Evolutionary conservation across 2,797 vertebrate species (phyloP).

Genomic region (Phalloptychus januarius): DNA sequence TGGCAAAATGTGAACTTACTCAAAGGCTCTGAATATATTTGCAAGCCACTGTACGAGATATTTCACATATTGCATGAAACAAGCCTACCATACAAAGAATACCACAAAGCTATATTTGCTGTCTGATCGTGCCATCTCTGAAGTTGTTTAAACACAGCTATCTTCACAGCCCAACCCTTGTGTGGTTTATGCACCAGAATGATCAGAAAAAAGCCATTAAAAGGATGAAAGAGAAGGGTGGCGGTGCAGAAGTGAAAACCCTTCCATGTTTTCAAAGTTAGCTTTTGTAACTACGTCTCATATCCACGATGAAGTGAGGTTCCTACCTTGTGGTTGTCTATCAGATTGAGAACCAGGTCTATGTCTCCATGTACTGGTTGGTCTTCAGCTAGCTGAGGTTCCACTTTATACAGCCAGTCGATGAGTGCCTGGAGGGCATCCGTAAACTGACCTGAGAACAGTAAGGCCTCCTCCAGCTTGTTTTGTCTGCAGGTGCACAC

Average conservation of each 20-base stretch:
- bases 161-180: neutral
- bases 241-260: constrained; percentile 3
- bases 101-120: neutral
- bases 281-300: constrained; percentile 7
- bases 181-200: constrained; percentile 31
- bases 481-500: constrained; percentile 87
- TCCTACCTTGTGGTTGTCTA: constrained; percentile 97
- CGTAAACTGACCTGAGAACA: constrained; percentile 98
- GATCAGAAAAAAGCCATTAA: constrained; percentile 14
- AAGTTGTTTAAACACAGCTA: constrained; percentile 14
- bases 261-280: constrained; percentile 10
- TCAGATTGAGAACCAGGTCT: constrained; percentile 96
- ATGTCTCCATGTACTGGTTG: constrained; percentile 97
- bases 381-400: constrained; percentile 97
- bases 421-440: constrained; percentile 98
- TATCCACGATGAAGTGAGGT: neutral
- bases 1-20: neutral
- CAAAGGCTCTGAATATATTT: neutral
- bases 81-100: constrained; percentile 14
- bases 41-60: neutral
- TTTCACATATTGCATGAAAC: neutral
- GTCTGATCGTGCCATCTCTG: neutral
- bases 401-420: constrained; percentile 97
- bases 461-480: constrained; percentile 95
- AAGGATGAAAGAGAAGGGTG: constrained; percentile 26